Conservation (phyloP, 2,113 vertebrate species). For the Pteruthius melanotis region DNA sequence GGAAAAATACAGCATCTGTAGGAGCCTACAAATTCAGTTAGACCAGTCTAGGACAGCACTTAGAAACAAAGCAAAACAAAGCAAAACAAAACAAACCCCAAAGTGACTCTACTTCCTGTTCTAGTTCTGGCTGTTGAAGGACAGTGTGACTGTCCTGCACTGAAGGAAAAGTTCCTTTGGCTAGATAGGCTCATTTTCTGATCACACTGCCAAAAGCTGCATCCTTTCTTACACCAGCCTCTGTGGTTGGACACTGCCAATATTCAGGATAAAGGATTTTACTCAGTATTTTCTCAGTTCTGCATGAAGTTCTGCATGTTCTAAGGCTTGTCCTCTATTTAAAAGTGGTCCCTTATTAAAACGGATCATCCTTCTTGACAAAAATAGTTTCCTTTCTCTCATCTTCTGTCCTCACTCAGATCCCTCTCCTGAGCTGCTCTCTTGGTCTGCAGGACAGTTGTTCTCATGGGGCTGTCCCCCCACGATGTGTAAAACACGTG, state of each 20-base stretch:
- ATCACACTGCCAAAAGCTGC: not conserved
- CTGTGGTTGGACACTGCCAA: not conserved
- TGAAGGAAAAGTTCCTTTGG: not conserved
- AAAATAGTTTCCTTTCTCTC: not conserved
- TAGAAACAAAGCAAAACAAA: not conserved
- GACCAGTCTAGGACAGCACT: not conserved
- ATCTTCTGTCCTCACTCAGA: not conserved
- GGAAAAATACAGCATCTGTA: not conserved
- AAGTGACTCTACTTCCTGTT: not conserved
- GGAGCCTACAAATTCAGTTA: not conserved
- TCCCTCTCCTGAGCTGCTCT: not conserved
- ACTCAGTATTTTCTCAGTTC: not conserved
- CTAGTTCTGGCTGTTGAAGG: not conserved
- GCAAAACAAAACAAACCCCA: not conserved
- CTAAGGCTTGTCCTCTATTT: not conserved
- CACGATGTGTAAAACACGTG: not conserved
- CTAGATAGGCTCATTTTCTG: not conserved
- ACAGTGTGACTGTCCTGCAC: not conserved
- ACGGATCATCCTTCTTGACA: not conserved
- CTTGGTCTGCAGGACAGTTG: not conserved
- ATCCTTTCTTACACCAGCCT: not conserved
- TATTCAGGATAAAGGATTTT: not conserved
- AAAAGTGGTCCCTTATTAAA: not conserved
- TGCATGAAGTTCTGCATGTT: not conserved
- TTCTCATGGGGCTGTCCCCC: not conserved